A percentile compares a stretch with the other conserved stretches of the same genome.
These are phyloP conservation scores for Lasaia peninsularis DNA, from an alignment of 1,140 invertebrate genomes.

Conservation along the genomic window DNA sequence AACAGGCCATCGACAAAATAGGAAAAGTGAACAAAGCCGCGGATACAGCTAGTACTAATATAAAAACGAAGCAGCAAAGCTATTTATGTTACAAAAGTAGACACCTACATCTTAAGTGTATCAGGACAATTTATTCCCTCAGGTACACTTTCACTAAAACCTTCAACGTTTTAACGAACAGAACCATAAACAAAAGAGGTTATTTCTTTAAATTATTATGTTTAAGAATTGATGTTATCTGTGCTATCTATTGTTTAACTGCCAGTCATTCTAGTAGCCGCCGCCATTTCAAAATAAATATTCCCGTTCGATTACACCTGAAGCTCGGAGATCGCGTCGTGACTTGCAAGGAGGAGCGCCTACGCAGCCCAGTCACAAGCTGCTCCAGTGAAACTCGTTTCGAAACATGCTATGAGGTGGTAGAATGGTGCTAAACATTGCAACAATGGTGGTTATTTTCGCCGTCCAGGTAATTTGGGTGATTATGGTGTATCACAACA, in stretches of 20 bases:
- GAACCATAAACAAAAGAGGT: slow-evolving; percentile 1
- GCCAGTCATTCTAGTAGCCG: slow-evolving; percentile 38
- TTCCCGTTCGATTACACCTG: slow-evolving; percentile 41
- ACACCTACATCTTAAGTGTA: no score
- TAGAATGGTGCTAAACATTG: slow-evolving; percentile 19
- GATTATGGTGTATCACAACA: slow-evolving; percentile 3
- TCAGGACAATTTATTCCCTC: no score
- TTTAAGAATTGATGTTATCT: slow-evolving; percentile 11
- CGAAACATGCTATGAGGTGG: slow-evolving; percentile 24
- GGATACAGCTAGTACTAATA: no score
- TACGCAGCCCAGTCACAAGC: slow-evolving; percentile 22
- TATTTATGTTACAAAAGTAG: no score
- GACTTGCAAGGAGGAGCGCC: slow-evolving; percentile 30
- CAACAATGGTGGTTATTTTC: slow-evolving; percentile 15
- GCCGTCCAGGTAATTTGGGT: slow-evolving; percentile 13
- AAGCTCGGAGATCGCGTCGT: slow-evolving; percentile 35
- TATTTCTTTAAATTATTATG: slow-evolving; percentile 8
- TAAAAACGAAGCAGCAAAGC: no score
- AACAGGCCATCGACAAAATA: no score
- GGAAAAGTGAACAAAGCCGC: no score
- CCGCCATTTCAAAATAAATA: slow-evolving; percentile 42
- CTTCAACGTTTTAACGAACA: neutral
- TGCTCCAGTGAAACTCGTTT: slow-evolving; percentile 41
- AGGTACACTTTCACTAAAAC: neutral
- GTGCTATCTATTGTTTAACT: slow-evolving; percentile 32